Conservation (phyloP, 2,888 invertebrate species). For the Lepas anatifera region DNA sequence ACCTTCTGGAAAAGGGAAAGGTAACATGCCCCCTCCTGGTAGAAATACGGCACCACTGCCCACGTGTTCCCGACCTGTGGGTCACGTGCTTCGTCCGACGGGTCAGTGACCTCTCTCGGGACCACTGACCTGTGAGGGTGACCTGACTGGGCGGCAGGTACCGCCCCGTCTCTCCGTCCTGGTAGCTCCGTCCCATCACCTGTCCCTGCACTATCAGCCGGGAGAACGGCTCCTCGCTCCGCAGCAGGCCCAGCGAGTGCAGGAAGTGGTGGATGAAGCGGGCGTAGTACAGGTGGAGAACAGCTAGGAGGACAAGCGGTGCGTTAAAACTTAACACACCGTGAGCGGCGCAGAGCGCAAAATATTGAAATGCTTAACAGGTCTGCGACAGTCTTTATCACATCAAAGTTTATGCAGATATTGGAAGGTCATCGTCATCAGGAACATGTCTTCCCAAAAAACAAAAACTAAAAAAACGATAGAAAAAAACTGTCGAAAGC, state of each 20-base stretch:
- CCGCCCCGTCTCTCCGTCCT: conserved; percentile 29
- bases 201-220: conserved; percentile 89
- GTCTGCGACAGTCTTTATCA: too few relatives aligned
- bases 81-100: background rate
- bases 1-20: too few relatives aligned
- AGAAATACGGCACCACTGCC: too few relatives aligned
- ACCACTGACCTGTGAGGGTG: conserved; percentile 37
- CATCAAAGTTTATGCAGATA: too few relatives aligned
- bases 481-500: background rate
- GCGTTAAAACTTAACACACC: too few relatives aligned
- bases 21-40: too few relatives aligned
- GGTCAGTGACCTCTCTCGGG: background rate
- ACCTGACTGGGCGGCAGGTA: conserved; percentile 44
- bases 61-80: background rate
- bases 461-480: background rate
- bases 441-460: background rate
- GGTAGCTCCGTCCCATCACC: conserved; percentile 74
- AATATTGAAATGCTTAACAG: too few relatives aligned
- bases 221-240: conserved; percentile 74
- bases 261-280: conserved; percentile 89
- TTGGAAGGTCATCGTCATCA: too few relatives aligned
- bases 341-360: too few relatives aligned
- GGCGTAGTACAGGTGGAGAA: conserved; percentile 91
- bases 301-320: too few relatives aligned
- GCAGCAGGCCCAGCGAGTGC: conserved; percentile 59